Evolutionary conservation across 2,888 invertebrate genomes (phyloP).

Genomic region (Entomobrya multifasciata): DNA sequence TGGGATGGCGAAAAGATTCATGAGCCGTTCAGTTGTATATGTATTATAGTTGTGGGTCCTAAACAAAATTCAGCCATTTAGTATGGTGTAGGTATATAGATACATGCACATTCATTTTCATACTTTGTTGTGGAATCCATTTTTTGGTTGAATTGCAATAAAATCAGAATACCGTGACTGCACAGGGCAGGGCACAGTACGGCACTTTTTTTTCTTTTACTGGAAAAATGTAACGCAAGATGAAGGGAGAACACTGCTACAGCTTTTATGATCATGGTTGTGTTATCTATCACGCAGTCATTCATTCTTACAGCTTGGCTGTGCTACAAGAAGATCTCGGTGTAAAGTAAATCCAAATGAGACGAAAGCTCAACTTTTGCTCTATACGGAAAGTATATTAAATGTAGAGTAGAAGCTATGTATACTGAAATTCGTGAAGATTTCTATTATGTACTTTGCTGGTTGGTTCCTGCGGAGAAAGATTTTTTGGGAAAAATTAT

Average conservation of each 20-base stretch:
- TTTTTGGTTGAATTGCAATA: constrained; percentile 50
- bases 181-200: constrained; percentile 43
- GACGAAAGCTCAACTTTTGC: too few species aligned
- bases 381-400: too few species aligned
- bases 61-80: too few species aligned
- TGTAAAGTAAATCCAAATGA: neutral
- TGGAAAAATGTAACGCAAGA: constrained; percentile 6
- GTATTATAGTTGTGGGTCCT: too few species aligned
- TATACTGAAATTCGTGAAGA: neutral
- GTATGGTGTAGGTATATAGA: too few species aligned
- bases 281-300: constrained; percentile 7
- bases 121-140: too few species aligned
- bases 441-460: too few species aligned
- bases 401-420: too few species aligned
- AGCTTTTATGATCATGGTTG: constrained; percentile 11
- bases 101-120: too few species aligned
- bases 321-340: neutral
- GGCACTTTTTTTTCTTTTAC: constrained; percentile 14
- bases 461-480: too few species aligned
- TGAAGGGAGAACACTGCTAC: neutral
- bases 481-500: neutral
- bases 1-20: neutral
- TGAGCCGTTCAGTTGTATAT: neutral
- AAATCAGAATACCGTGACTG: constrained; percentile 65
- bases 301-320: neutral